Evolutionary conservation across 2,888 invertebrate genomes (phyloP).

Genomic region (Chrysolina haemoptera): DNA sequence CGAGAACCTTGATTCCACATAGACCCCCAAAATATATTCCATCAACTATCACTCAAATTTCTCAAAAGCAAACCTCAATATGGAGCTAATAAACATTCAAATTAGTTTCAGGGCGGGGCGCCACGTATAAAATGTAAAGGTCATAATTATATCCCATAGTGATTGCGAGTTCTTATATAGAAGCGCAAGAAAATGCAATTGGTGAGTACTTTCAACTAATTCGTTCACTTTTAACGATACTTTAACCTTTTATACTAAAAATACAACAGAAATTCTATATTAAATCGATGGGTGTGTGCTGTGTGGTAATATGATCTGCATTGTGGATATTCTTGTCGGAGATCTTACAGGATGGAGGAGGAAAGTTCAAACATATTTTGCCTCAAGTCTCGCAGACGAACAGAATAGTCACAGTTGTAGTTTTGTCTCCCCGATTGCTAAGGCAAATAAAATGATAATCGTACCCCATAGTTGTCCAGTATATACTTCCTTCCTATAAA

Average conservation of each 20-base stretch:
- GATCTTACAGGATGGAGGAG: neutral
- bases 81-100: constrained; percentile 22
- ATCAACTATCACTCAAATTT: neutral
- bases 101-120: constrained; percentile 39
- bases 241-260: neutral
- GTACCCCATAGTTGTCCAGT: too few relatives aligned
- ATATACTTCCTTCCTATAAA: too few relatives aligned
- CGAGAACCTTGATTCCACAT: neutral
- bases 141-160: constrained; percentile 47
- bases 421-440: too few relatives aligned
- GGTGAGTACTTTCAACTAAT: constrained; percentile 31
- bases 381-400: neutral
- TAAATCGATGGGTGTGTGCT: constrained; percentile 21
- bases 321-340: neutral
- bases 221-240: neutral
- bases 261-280: constrained; percentile 6
- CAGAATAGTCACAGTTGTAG: too few relatives aligned
- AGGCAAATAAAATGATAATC: too few relatives aligned
- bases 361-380: neutral
- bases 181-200: constrained; percentile 40
- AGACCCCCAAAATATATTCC: neutral
- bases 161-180: constrained; percentile 55
- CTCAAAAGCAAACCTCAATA: neutral
- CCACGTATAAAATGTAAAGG: constrained; percentile 40
- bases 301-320: constrained; percentile 12